phyloP scores from a whole-genome alignment of 1,140 invertebrate species.

The Drosophila mayri region DNA sequence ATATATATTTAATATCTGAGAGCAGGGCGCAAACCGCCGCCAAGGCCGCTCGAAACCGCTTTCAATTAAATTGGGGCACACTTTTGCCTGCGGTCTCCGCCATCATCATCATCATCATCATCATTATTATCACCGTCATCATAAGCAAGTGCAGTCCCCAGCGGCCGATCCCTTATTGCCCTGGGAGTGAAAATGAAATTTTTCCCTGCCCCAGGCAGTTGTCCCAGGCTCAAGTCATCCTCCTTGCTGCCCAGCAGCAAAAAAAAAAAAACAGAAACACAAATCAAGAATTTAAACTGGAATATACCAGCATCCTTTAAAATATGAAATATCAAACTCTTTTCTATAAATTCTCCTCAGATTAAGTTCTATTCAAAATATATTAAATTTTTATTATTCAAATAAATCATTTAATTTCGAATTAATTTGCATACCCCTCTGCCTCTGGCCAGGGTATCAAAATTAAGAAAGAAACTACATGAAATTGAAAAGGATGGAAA shows the following conservation, averaged over 20 bases:
- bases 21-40: constrained; percentile 21
- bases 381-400: too few relatives aligned
- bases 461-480: constrained; percentile 19
- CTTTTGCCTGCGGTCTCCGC: constrained; percentile 76
- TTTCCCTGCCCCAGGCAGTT: constrained; percentile 50
- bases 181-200: constrained; percentile 80
- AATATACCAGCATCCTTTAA: not conserved
- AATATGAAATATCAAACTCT: not conserved
- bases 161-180: constrained; percentile 49
- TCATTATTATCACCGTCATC: constrained; percentile 29
- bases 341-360: not conserved
- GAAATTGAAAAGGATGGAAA: constrained; percentile 34
- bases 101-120: constrained; percentile 24
- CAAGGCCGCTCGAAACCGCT: constrained; percentile 78
- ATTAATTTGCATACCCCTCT: not conserved
- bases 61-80: constrained; percentile 83
- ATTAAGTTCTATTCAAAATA: too few relatives aligned
- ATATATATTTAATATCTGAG: constrained; percentile 11
- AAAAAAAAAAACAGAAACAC: constrained; percentile 9
- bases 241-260: constrained; percentile 10
- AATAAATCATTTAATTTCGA: not conserved
- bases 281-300: not conserved
- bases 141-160: constrained; percentile 40
- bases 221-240: constrained; percentile 44
- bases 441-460: not conserved